Base-by-base conservation (phyloP, 2,888 invertebrate species). In the Mechanitis mazaeus region DNA sequence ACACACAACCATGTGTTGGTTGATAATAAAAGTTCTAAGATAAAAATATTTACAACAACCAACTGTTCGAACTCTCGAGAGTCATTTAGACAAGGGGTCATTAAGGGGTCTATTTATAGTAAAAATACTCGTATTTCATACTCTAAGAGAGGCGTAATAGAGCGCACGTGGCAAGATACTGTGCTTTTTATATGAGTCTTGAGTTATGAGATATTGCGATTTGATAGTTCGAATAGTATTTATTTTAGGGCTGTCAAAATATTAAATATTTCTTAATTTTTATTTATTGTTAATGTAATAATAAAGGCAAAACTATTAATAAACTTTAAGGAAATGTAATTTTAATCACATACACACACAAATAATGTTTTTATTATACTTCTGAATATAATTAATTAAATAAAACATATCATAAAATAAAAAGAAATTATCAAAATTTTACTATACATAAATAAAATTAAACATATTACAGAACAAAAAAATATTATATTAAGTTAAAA, bases 81-180 rank as follows among this genome's bases (percentile, higher is more conserved):
- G 69, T 71, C 75, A 70, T 72, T 78, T 74, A 77, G 84, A 85
- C 85, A 87, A 85, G 76, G 78, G 77, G 72, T 84, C 85, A 83
- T 86, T 85, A 84, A 78, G 83, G 83, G 75, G 78, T 71, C 77
- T 83, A 83, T 81, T 78, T 81, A 76, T 84, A 81, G 76, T 59
- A 64, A 74, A 42, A 70, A 73, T 72, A 71, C 78, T 84, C 83
- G 79, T 85, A 84, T 85, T 82, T 85, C 85, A 85, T 83, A 82
- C 78, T 74, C 72, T 81, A 75, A 73, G 80, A 80, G 83, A 81
- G 79, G 75, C 78, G 80, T 86, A 85, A 87, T 85, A 81, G 80
- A 75, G 75, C 76, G 83, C 89, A 87, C 85, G 85, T 85, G 88
- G 80, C 78, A 73, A 71, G 42, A 63, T 68, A 69, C 67, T 60